Evolutionary conservation across 2,888 invertebrate genomes (phyloP).

Genomic region (Hyles lineata): DNA sequence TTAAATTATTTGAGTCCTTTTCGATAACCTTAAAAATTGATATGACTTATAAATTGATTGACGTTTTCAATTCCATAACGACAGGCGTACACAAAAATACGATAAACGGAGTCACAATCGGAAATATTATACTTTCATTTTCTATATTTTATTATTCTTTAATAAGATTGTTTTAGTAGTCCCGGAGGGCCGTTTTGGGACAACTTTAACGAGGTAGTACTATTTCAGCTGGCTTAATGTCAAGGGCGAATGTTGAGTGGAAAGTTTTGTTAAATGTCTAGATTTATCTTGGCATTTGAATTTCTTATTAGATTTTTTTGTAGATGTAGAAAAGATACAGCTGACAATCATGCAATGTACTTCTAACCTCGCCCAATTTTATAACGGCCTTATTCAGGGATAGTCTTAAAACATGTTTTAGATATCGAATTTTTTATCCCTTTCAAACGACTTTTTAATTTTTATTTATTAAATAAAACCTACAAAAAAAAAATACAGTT

Average conservation of each 20-base stretch:
- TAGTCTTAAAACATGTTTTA: too few relatives aligned
- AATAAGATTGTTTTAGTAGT: conserved; percentile 10
- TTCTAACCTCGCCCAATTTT: too few relatives aligned
- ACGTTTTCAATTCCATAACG: not conserved
- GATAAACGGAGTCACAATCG: not conserved
- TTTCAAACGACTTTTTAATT: too few relatives aligned
- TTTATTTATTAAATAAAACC: too few relatives aligned
- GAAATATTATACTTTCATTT: not conserved
- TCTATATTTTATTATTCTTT: conserved; percentile 10
- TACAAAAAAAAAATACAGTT: too few relatives aligned
- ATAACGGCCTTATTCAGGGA: too few relatives aligned
- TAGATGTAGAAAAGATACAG: too few relatives aligned
- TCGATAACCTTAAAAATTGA: too few relatives aligned
- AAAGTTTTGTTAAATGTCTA: not conserved
- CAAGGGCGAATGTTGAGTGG: not conserved
- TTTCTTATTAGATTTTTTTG: not conserved
- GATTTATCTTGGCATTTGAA: not conserved
- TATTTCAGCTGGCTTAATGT: not conserved
- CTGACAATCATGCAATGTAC: too few relatives aligned
- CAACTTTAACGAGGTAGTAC: not conserved
- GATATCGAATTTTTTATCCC: too few relatives aligned
- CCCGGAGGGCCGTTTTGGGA: not conserved
- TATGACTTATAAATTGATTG: not conserved
- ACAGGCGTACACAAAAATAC: not conserved
- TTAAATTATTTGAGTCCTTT: too few relatives aligned